These are phyloP conservation scores for Catostylus mosaicus DNA, from an alignment of 30 jellyfish, hydroid and myxozoan species.

Conservation along the genomic window DNA sequence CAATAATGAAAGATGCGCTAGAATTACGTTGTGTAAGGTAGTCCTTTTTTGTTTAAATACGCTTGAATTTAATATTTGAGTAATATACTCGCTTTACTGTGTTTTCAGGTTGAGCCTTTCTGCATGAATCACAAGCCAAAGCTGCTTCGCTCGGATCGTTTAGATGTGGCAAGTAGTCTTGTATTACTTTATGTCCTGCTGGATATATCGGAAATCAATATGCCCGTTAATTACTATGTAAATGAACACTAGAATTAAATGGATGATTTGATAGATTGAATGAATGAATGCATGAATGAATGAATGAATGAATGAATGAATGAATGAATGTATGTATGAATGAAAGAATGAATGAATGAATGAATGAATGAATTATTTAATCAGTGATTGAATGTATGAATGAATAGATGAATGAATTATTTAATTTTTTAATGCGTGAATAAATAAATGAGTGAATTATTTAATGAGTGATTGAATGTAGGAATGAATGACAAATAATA, in stretches of 20 bases:
- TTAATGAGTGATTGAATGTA: background rate
- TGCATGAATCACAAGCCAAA: conserved; percentile 9
- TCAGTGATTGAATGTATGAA: background rate
- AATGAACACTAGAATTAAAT: too few species aligned
- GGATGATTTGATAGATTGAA: background rate
- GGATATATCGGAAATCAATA: too few species aligned
- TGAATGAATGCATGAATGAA: background rate
- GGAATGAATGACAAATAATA: background rate
- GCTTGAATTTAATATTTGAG: background rate
- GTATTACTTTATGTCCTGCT: background rate
- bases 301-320: background rate
- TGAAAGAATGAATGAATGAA: background rate
- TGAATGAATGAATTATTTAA: background rate
- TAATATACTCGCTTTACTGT: background rate
- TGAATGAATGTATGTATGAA: background rate
- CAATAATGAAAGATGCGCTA: background rate
- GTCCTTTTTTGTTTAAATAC: background rate
- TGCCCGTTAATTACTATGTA: too few species aligned
- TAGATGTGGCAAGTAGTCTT: background rate
- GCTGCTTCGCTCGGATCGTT: background rate
- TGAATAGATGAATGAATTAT: background rate
- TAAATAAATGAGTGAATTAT: background rate
- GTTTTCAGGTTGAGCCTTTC: conserved; percentile 69
- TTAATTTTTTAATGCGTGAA: too few species aligned
- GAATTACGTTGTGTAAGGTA: background rate